Base-by-base conservation (phyloP, 2,113 vertebrate genomes). In the Thalassoma bifasciatum region DNA sequence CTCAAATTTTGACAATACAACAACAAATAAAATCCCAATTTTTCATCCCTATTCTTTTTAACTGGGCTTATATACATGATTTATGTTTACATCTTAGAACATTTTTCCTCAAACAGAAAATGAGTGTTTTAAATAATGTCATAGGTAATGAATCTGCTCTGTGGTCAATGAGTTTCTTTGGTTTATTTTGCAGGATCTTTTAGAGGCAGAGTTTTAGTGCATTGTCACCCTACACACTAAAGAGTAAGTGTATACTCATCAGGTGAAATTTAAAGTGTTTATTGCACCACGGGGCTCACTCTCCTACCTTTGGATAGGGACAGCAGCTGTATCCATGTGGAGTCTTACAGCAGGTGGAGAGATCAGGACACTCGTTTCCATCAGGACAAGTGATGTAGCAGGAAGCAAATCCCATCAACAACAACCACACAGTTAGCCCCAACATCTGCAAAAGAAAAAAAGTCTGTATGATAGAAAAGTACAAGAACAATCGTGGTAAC, bases 241-340 rank as follows among this genome's bases (percentile, higher is more conserved):
- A 22, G 24, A 3, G 14, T 22, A n/a, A 4, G 44, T 19, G 50
- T 37, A 50, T 1, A 10, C 23, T 66, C 54, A 0, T 5, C 0
- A 66, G 12, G 9, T 57, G 5, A 46, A 46, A 17, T 1, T n/a
- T 22, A 10, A 11, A 26, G 0, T 9, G 10, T n/a, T 22, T 14
- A 11, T 19, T 13, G 37, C 14, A 40, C 12, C 0, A 8, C 23
- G 4, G 4, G 40, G 73, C 89, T 88, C 68, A 94, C n/a, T n/a
- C n/a, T n/a, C n/a, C n/a, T n/a, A n/a, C 94, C 0, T 89, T 66
- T 79, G 91, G 91, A 70, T 89, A 85, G 0, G 14, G 73, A 75
- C 94, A 95, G 86, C 93, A 95, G 24, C 0, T 54, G 13, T 92
- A 94, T 17, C 90, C 92, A 12, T 11, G 0, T 0, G 14, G 0